Conservation (phyloP, 1,140 invertebrate genomes). For the Heliconius eleuchia region DNA sequence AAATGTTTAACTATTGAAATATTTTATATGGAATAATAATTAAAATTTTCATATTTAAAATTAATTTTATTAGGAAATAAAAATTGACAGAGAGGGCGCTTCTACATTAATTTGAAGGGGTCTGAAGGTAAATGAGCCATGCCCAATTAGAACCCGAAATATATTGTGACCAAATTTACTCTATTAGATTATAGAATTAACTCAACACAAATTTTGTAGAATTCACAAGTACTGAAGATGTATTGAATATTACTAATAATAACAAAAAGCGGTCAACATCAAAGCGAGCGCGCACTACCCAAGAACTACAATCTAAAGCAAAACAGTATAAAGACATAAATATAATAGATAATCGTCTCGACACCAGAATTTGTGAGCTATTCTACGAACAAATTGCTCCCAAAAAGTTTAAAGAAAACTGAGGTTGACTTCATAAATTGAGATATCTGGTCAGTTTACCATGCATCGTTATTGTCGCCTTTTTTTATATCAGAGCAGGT, state of each 20-base stretch:
- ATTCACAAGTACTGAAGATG: background rate
- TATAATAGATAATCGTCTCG: conserved; percentile 29
- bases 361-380: conserved; percentile 33
- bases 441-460: conserved; percentile 66
- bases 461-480: conserved; percentile 63
- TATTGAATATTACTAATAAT: background rate
- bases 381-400: conserved; percentile 65
- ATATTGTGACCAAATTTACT: too few relatives aligned
- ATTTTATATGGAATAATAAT: background rate
- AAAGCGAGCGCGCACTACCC: background rate
- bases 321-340: conserved; percentile 31
- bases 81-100: conserved; percentile 42
- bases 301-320: background rate
- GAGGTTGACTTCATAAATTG: conserved; percentile 61
- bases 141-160: conserved; percentile 1
- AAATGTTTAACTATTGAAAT: background rate
- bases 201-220: background rate
- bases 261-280: background rate
- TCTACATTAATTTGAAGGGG: conserved; percentile 45
- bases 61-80: conserved; percentile 37
- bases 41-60: background rate
- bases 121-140: conserved; percentile 59
- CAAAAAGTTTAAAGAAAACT: conserved; percentile 43
- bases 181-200: too few relatives aligned
- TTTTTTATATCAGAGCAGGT: conserved; percentile 64